Evolutionary conservation across 2,888 invertebrate genomes (phyloP).

Genomic region (Drosophila anomelani): DNA sequence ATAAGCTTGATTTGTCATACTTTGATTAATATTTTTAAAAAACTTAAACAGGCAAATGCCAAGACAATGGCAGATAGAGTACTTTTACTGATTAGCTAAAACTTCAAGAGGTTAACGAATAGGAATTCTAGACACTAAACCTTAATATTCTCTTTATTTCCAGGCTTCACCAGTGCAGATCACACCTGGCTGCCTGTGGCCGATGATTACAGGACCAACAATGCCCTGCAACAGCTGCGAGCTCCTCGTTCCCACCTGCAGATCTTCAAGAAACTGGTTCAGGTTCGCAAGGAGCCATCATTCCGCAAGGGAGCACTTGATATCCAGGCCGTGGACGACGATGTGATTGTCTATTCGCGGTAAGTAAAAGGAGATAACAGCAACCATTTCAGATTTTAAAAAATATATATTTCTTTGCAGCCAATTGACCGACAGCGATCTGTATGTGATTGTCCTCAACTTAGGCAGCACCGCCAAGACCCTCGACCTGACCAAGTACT

Average conservation of each 20-base stretch:
- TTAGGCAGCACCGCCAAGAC: constrained; percentile 84
- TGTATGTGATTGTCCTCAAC: constrained; percentile 86
- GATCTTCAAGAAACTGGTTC: constrained; percentile 87
- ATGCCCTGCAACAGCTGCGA: constrained; percentile 86
- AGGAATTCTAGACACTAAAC: neutral
- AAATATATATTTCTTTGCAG: constrained; percentile 39
- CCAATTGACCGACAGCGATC: constrained; percentile 73
- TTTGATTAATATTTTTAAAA: neutral
- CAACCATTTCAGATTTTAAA: neutral
- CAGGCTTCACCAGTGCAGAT: constrained; percentile 81
- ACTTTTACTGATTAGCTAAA: neutral
- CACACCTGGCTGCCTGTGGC: constrained; percentile 90
- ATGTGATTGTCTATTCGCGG: constrained; percentile 82
- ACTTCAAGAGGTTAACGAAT: neutral
- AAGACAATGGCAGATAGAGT: neutral
- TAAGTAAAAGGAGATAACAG: constrained; percentile 10
- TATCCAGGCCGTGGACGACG: constrained; percentile 74
- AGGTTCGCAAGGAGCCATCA: constrained; percentile 86
- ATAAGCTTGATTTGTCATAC: constrained; percentile 7
- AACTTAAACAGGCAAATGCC: neutral
- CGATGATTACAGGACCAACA: constrained; percentile 86
- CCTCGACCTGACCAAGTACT: constrained; percentile 84
- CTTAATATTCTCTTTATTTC: neutral
- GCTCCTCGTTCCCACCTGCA: constrained; percentile 87
- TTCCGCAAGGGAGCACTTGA: constrained; percentile 74